Conservation (phyloP, 2,113 vertebrate genomes). For the Elanus axillaris region DNA sequence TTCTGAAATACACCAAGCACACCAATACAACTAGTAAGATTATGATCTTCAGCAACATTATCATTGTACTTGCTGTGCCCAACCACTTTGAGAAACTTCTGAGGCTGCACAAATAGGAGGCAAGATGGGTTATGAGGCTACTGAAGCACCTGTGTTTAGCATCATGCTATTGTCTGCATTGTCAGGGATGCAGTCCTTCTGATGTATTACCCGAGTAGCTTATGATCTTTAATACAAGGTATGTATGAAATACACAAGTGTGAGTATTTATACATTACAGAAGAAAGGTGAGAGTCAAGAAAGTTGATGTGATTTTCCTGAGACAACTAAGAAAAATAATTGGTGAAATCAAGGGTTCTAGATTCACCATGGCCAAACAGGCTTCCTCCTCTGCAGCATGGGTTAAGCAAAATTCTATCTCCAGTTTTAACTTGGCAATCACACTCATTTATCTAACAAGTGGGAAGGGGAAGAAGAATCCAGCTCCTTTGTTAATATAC, state of each 20-base stretch:
- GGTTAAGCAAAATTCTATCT: not conserved
- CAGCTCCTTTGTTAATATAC: not conserved
- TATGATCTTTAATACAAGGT: not conserved
- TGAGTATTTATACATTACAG: not conserved
- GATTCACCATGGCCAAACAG: not conserved
- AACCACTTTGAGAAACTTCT: not conserved
- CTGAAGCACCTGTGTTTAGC: not conserved
- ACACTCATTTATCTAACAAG: not conserved
- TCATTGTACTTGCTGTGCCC: not conserved
- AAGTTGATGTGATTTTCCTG: not conserved
- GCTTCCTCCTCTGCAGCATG: not conserved
- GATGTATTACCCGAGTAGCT: not conserved
- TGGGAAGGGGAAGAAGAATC: not conserved
- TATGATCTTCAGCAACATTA: not conserved
- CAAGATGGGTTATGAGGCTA: not conserved
- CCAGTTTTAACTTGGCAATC: not conserved
- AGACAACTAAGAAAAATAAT: not conserved
- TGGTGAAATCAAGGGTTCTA: not conserved
- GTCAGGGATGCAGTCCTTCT: not conserved
- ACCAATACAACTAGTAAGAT: not conserved
- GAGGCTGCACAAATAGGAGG: not conserved
- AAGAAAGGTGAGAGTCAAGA: not conserved
- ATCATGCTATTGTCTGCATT: not conserved
- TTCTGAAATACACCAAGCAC: not conserved
- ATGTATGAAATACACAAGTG: not conserved